Conservation (phyloP, 2,888 invertebrate species). For the Phytoseiulus persimilis region DNA sequence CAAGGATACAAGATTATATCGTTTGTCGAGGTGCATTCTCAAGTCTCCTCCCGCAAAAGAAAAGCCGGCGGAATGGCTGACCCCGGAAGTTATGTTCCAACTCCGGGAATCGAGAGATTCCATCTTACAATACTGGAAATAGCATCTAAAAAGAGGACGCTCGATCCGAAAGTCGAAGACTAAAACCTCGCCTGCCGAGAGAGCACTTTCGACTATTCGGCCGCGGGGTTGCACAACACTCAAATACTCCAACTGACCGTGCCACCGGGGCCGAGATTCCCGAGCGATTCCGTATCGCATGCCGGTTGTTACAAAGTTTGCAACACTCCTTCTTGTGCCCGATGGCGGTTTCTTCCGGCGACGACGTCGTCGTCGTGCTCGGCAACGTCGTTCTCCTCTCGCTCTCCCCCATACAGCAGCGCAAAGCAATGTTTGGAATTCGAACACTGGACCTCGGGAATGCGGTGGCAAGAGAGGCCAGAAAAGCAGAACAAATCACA, state of each 20-base stretch:
- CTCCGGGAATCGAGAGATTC: no score
- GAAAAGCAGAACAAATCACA: background rate
- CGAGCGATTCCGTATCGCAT: background rate
- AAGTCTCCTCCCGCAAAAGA: background rate
- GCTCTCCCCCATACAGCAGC: background rate
- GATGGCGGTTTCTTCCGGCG: background rate
- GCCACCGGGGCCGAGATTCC: background rate
- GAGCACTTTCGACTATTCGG: no score
- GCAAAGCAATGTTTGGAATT: background rate
- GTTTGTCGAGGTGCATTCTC: background rate
- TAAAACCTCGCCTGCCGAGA: no score
- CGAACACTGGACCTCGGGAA: background rate
- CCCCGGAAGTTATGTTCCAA: no score
- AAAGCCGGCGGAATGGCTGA: no score
- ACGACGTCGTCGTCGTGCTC: background rate
- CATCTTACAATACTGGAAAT: no score
- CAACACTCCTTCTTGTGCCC: background rate
- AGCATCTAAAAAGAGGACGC: no score
- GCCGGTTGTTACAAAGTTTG: background rate
- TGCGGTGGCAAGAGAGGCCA: background rate
- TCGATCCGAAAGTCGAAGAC: no score
- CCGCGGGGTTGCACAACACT: no score
- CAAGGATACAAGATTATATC: background rate
- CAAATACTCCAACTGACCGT: background rate
- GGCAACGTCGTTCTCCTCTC: background rate